A percentile compares a stretch with the other conserved stretches of the same genome.
Evolutionary conservation across 1,140 invertebrate species (phyloP).

Genomic region (Camponotus vicinus): DNA sequence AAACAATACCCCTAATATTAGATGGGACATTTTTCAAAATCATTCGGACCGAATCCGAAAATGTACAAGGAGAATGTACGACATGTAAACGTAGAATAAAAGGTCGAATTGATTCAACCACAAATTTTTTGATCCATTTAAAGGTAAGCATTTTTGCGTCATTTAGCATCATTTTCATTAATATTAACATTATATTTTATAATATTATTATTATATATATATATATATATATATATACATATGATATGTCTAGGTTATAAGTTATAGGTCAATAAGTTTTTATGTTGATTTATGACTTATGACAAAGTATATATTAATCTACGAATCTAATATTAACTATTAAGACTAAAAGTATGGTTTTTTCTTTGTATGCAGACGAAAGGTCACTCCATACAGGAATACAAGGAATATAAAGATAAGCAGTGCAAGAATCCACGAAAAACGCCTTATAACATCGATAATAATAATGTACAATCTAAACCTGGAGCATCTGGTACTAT

Average conservation of each 20-base stretch:
- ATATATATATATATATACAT: background rate
- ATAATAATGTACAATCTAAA: constrained; percentile 28
- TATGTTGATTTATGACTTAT: constrained; percentile 27
- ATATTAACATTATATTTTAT: too few species aligned
- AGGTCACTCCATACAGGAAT: constrained; percentile 14
- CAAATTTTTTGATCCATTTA: constrained; percentile 28
- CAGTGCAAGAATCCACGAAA: constrained; percentile 20
- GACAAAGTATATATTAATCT: constrained; percentile 19
- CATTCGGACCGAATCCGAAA: constrained; percentile 2
- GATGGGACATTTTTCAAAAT: constrained; percentile 25
- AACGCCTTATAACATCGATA: background rate
- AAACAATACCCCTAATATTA: constrained; percentile 25
- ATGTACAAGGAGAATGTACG: constrained; percentile 30
- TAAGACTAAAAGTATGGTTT: constrained; percentile 15
- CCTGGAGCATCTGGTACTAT: background rate
- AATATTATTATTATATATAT: too few species aligned
- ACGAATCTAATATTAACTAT: background rate
- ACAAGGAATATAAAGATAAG: constrained; percentile 37
- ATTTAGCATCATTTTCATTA: constrained; percentile 32
- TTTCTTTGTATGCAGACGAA: constrained; percentile 31
- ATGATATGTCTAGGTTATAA: background rate
- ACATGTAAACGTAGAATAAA: constrained; percentile 23
- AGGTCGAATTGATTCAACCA: constrained; percentile 21
- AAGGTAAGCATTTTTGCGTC: constrained; percentile 26
- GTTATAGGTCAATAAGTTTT: background rate